Base-by-base conservation (phyloP, 64 coral and sea anemone species). In the Orbicella faveolata region DNA sequence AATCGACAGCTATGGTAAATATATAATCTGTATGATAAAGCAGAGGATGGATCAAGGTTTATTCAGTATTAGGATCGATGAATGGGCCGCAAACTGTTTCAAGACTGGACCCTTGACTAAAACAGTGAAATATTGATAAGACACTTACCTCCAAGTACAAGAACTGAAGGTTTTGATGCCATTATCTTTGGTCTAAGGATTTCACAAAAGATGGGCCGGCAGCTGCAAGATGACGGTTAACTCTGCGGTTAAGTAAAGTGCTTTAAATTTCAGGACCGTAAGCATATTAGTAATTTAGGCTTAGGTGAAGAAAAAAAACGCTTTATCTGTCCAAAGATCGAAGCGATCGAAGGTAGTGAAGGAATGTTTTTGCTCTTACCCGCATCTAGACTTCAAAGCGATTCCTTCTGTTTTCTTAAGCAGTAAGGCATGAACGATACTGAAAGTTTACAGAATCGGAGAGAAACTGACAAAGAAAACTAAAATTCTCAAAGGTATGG, bases 81-180 rank as follows among this genome's bases (percentile, higher is more conserved):
- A 59, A 59, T 59, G 55, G 1, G 13, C 55, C 55, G 55, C 15
- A 59, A 59, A 16, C 55, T 59, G 15, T 59, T 59, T 14, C 9
- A 59, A 59, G 55, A 14, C 13, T 59, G 55, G 55, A 16, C 55
- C 55, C 55, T 59, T 16, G 55, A 59, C 15, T 14, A 59, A 59
- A 59, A 59, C 55, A 59, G 55, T 59, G 15, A 12, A 59, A 59
- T 12, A 18, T 23, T 78, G 7, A 87, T 21, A 53, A 39, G 17
- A 76, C 19, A 61, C 87, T 95, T 84, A 96, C 94, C 94, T 86
- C 94, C 94, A 92, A 96, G 94, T 35, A 96, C 77, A 23, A 96
- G 69, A 35, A 96, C 94, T 85, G 86, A 75, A 4, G 94, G 94
- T 67, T 96, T 96, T 48, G 92, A 91, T 54, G 79, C 79, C 94